phyloP scores from a whole-genome alignment of 2,113 vertebrate species.

The Notarius quadriscutis region DNA sequence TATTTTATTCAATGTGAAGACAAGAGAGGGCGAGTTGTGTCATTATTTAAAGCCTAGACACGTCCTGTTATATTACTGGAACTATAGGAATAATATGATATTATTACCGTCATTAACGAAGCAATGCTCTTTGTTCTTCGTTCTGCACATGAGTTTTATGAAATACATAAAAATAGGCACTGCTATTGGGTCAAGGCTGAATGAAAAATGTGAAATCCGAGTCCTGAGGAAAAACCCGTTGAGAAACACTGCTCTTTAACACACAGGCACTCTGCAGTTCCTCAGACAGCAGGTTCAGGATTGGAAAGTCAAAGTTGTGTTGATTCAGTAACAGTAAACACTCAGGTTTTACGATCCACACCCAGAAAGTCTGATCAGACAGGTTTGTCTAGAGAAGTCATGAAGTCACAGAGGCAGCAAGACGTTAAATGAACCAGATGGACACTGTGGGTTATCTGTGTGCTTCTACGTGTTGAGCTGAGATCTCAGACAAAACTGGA shows the following conservation, averaged over 20 bases:
- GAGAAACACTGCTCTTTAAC: neutral
- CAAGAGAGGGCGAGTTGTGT: neutral
- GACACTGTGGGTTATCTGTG: neutral
- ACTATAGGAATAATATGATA: too few relatives aligned
- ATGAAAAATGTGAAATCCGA: neutral
- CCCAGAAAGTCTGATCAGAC: conserved; percentile 7
- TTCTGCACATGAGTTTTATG: neutral
- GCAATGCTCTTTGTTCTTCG: neutral
- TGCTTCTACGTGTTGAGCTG: neutral
- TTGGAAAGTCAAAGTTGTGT: neutral
- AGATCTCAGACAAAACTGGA: neutral
- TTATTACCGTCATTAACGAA: neutral
- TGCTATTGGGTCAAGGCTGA: neutral
- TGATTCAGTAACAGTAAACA: conserved; percentile 1
- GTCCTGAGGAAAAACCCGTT: neutral
- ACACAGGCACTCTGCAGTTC: neutral
- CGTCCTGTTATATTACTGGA: neutral
- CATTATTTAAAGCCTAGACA: neutral
- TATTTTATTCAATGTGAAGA: neutral
- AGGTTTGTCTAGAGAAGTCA: conserved; percentile 14
- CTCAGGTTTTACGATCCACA: neutral
- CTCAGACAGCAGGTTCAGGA: neutral
- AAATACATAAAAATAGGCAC: neutral
- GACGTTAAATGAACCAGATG: neutral
- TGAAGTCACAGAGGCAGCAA: neutral